Percentiles rank a stretch among this genome's conserved stretches.
Conservation (phyloP, 2,113 vertebrate genomes). For the Sapajus apella region DNA sequence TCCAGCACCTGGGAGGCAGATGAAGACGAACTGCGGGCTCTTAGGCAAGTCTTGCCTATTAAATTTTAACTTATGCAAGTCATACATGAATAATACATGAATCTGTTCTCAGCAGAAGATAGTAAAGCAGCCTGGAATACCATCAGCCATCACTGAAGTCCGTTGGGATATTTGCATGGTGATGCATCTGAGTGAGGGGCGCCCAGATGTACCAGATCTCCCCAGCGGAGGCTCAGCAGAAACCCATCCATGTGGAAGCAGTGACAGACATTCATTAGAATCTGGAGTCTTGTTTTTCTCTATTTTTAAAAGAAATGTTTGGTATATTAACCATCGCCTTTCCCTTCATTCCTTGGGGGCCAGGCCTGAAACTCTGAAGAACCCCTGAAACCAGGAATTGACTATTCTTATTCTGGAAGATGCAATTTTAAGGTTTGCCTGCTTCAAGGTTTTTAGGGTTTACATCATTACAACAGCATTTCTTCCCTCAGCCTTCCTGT, state of each 20-base stretch:
- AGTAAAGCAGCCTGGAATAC: no score
- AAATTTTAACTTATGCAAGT: not conserved
- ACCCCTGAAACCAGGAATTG: not conserved
- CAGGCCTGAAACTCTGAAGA: not conserved
- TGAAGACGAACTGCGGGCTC: not conserved
- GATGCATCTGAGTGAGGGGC: not conserved
- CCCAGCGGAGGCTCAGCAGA: not conserved
- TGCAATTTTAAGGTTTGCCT: not conserved
- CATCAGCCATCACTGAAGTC: accelerated
- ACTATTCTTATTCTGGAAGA: not conserved
- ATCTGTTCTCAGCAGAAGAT: not conserved
- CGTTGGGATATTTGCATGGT: not conserved
- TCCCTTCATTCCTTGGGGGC: not conserved
- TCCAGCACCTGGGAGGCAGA: accelerated
- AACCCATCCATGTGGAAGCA: not conserved
- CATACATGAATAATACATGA: accelerated
- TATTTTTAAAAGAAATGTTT: not conserved
- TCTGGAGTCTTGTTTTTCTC: not conserved
- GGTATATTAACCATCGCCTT: not conserved
- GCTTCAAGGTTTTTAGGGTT: not conserved
- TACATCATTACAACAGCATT: no score
- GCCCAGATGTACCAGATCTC: not conserved
- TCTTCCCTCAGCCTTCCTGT: no score
- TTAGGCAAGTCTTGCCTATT: not conserved
- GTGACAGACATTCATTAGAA: not conserved